Evolutionary conservation across 2,888 invertebrate species (phyloP).

Genomic region (Gandaritis pyraliata): DNA sequence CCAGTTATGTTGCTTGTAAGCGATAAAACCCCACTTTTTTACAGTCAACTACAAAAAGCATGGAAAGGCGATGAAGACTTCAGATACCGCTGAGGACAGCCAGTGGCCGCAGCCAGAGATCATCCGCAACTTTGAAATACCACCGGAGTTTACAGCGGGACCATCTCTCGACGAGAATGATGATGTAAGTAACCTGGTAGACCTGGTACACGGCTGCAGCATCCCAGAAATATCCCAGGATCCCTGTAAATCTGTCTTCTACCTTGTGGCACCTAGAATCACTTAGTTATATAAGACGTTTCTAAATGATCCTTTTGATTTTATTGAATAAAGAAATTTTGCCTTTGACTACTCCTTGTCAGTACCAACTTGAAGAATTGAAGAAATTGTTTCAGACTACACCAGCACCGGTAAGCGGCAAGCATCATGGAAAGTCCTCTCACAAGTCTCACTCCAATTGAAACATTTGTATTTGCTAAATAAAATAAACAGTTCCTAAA

Average conservation of each 20-base stretch:
- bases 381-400: slow-evolving; percentile 24
- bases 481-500: slow-evolving; percentile 31
- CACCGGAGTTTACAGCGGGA: slow-evolving; percentile 30
- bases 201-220: too few relatives aligned
- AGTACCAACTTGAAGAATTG: too few relatives aligned
- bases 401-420: slow-evolving; percentile 22
- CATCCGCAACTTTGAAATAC: slow-evolving; percentile 30
- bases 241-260: too few relatives aligned
- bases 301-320: too few relatives aligned
- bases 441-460: slow-evolving; percentile 30
- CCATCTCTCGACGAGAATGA: slow-evolving; percentile 9
- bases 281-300: too few relatives aligned
- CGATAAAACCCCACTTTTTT: too few relatives aligned
- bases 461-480: slow-evolving; percentile 24
- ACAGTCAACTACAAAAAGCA: slow-evolving; percentile 26
- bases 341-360: too few relatives aligned
- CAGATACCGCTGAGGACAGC: not conserved
- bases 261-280: too few relatives aligned
- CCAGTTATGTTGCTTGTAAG: too few relatives aligned
- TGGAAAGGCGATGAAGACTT: slow-evolving; percentile 23
- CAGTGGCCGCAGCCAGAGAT: slow-evolving; percentile 35
- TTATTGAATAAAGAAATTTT: too few relatives aligned
- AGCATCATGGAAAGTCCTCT: slow-evolving; percentile 32
- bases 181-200: slow-evolving; percentile 11
- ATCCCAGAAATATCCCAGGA: too few relatives aligned